A percentile compares a stretch with the other conserved stretches of the same genome.
Conservation (phyloP, 1,140 invertebrate genomes). For the Achroia grisella region DNA sequence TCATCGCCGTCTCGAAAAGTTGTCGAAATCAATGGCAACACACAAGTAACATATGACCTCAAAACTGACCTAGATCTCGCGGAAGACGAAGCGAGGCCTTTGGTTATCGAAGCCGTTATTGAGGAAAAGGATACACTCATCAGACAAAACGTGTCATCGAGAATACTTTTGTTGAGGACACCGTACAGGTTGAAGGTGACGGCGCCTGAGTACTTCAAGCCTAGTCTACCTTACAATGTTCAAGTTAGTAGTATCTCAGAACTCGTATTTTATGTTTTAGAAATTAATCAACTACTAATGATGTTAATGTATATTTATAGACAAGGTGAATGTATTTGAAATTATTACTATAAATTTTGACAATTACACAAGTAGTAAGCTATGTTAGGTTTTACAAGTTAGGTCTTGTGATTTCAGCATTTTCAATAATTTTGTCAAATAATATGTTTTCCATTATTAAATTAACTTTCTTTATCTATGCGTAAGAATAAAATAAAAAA, state of each 20-base stretch:
- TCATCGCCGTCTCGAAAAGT: constrained; percentile 84
- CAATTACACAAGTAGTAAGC: too few relatives aligned
- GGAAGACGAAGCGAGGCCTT: constrained; percentile 83
- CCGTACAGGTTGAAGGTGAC: constrained; percentile 89
- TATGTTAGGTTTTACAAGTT: too few relatives aligned
- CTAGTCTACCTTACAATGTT: constrained; percentile 87
- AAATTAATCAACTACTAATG: too few relatives aligned
- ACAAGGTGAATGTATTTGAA: too few relatives aligned
- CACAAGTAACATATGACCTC: constrained; percentile 81
- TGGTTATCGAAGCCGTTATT: constrained; percentile 85
- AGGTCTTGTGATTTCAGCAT: too few relatives aligned
- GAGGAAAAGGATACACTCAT: constrained; percentile 87
- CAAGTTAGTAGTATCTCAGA: constrained; percentile 83
- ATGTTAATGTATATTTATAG: too few relatives aligned
- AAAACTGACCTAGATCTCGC: constrained; percentile 82
- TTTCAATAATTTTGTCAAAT: too few relatives aligned
- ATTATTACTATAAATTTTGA: too few relatives aligned
- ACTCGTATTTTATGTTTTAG: too few relatives aligned
- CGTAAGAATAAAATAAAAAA: too few relatives aligned
- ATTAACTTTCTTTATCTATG: too few relatives aligned
- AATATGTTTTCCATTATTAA: too few relatives aligned
- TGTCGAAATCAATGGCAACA: constrained; percentile 84
- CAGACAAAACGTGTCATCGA: constrained; percentile 85
- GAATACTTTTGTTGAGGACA: constrained; percentile 84
- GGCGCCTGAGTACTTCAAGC: constrained; percentile 90